These are phyloP conservation scores for Pimephales promelas DNA, from an alignment of 2,113 vertebrate species.

Conservation along the genomic window DNA sequence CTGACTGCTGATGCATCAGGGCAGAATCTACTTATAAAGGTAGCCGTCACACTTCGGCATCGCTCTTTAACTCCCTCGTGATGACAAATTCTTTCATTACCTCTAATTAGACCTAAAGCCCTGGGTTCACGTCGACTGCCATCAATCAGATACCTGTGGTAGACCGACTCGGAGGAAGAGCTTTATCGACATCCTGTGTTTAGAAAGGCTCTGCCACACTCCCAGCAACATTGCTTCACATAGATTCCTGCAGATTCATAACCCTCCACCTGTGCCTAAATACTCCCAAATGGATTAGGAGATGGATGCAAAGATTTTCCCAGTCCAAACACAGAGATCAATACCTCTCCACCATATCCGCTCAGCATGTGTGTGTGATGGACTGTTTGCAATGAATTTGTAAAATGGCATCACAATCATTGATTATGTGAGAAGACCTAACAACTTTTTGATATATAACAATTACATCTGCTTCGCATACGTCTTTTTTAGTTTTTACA, in stretches of 20 bases:
- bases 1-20: slow-evolving; percentile 27
- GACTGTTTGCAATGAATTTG: slow-evolving; percentile 2
- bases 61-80: slow-evolving; percentile 1
- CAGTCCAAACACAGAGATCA: slow-evolving; percentile 21
- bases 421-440: neutral
- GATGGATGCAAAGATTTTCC: slow-evolving; percentile 2
- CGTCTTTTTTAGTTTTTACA: neutral
- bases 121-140: slow-evolving; percentile 14
- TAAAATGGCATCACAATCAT: neutral
- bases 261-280: neutral
- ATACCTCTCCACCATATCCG: neutral
- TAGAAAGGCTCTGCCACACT: neutral
- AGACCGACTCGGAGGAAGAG: neutral
- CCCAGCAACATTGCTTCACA: neutral
- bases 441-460: too few relatives aligned
- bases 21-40: slow-evolving; percentile 66
- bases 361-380: neutral
- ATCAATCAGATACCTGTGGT: slow-evolving; percentile 37
- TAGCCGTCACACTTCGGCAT: slow-evolving; percentile 25
- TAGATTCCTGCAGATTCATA: slow-evolving; percentile 29
- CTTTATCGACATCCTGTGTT: slow-evolving; percentile 30
- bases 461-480: neutral
- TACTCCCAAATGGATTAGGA: slow-evolving; percentile 36
- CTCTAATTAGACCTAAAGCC: slow-evolving; percentile 42
- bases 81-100: slow-evolving; percentile 73